Base-by-base conservation (phyloP, 2,888 invertebrate genomes). In the Ophraella communa region DNA sequence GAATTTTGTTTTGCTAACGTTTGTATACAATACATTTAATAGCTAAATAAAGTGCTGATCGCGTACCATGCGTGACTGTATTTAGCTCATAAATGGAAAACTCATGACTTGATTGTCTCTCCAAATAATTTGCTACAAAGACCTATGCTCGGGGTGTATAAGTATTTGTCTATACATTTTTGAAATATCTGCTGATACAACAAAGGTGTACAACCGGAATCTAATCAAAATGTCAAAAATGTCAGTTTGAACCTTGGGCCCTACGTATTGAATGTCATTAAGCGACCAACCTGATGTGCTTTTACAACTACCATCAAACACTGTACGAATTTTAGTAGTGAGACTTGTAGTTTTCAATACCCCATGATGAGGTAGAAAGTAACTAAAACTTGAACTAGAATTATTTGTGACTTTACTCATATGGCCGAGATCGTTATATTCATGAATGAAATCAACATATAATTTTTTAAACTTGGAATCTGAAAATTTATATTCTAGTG, bases 301-400 rank as follows among this genome's bases (percentile, higher is more conserved):
- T n/a, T n/a, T n/a, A n/a, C 44, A 52, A 27, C 30, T 44, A 27
- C 53, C 61, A 27, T 61, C 53, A 17, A 42, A 53, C 10, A 39
- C 42, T 11, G n/a, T 14, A 14, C 61, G 23, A 17, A 49, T n/a
- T 21, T 58, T 58, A 8, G 58, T 49, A 7, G 58, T 58, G 11
- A 49, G 18, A 23, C 49, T 58, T 4, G 8, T 20, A 20, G 30
- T 17, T 17, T 58, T 24, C 4, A 49, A 7, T 45, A 49, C 33
- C 17, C 44, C 59, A 47, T 73, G 71, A 64, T 73, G 73, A 7
- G 73, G 70, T 20, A 71, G 39, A 55, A 61, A 14, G 42, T 39
- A 39, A n/a, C n/a, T n/a, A n/a, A n/a, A n/a, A 14, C 10, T 23
- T 33, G 24, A 45, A 20, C 20, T 18, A 23, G 20, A 10, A n/a